Conservation (phyloP, 2,113 vertebrate species). For the Spizaetus ornatus region DNA sequence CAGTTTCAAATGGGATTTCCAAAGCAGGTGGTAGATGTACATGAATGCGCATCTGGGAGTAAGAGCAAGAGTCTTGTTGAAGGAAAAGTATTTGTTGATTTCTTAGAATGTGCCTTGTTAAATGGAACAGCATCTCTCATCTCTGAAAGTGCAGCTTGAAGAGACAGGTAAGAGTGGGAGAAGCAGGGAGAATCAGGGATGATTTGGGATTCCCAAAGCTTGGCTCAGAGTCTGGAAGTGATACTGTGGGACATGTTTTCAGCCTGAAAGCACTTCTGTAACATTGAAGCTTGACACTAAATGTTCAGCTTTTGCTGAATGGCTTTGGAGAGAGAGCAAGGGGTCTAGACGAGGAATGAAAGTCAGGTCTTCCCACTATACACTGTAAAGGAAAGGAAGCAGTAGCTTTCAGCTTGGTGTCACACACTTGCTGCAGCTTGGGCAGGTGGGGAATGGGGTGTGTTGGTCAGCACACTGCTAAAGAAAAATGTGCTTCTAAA, state of each 20-base stretch:
- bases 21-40: background rate
- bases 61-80: background rate
- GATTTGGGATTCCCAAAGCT: background rate
- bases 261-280: background rate
- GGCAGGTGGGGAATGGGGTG: background rate
- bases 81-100: background rate
- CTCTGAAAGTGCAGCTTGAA: background rate
- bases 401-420: background rate
- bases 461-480: background rate
- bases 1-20: background rate
- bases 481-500: background rate
- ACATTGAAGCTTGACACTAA: background rate
- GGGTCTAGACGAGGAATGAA: background rate
- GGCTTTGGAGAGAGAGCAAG: background rate
- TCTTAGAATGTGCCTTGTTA: background rate
- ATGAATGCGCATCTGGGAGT: background rate
- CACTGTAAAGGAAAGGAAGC: background rate
- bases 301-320: background rate
- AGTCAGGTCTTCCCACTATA: background rate
- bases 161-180: background rate
- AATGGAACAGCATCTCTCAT: background rate
- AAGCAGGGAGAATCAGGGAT: background rate
- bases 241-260: fast-evolving
- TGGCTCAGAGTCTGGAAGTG: background rate
- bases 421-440: background rate